A percentile compares a stretch with the other conserved stretches of the same genome.
Conservation (phyloP, 64 coral and sea anemone species). For the Pocillopora damicornis region DNA sequence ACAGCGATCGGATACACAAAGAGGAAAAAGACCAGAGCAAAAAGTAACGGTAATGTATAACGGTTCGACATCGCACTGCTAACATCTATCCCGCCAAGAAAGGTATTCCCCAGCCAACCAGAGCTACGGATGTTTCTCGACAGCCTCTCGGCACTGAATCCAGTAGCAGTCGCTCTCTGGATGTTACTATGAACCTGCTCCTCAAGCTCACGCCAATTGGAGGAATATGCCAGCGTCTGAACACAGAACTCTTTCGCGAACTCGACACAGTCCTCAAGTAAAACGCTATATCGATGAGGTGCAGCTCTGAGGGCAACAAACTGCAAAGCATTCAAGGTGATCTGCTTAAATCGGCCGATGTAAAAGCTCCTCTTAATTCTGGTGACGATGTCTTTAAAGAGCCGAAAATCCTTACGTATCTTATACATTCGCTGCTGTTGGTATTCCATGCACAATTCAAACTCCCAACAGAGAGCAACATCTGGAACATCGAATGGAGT, state of each 20-base stretch:
- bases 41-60: not conserved
- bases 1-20: constrained; percentile 56
- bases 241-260: constrained; percentile 84
- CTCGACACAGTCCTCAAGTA: constrained; percentile 85
- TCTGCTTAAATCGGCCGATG: constrained; percentile 65
- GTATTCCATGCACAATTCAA: constrained; percentile 66
- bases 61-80: constrained; percentile 37
- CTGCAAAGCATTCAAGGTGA: constrained; percentile 45
- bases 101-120: constrained; percentile 65
- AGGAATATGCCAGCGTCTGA: constrained; percentile 57
- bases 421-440: constrained; percentile 63
- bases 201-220: constrained; percentile 62
- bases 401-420: constrained; percentile 38
- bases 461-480: constrained; percentile 48
- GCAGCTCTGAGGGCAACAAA: constrained; percentile 75
- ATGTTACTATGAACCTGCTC: constrained; percentile 61
- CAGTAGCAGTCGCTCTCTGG: constrained; percentile 68
- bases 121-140: constrained; percentile 63
- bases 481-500: constrained; percentile 54
- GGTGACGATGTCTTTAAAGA: constrained; percentile 57
- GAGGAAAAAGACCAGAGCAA: constrained; percentile 26
- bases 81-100: constrained; percentile 62
- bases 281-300: constrained; percentile 49
- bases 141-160: constrained; percentile 70
- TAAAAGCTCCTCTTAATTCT: constrained; percentile 56